phyloP scores from a whole-genome alignment of 2,888 invertebrate species.

The Isoperla grammatica region DNA sequence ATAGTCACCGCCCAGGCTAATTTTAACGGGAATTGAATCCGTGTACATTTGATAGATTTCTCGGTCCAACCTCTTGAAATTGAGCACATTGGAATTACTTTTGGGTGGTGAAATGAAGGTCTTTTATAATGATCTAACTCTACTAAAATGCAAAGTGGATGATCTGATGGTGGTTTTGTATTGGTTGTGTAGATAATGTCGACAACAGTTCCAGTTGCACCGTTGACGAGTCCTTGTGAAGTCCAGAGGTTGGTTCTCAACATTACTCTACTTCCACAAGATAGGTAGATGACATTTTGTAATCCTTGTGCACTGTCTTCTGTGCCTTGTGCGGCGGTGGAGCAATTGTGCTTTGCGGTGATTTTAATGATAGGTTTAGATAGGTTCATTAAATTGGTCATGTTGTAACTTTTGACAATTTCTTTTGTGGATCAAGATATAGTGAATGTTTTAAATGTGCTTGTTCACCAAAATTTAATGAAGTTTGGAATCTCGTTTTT shows the following conservation, averaged over 20 bases:
- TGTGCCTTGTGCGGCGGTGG: neutral
- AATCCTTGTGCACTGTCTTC: neutral
- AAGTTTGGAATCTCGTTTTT: no score
- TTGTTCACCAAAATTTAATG: no score
- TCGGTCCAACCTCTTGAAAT: no score
- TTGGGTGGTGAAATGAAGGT: neutral
- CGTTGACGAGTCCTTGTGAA: neutral
- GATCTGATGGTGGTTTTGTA: neutral
- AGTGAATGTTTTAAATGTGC: no score
- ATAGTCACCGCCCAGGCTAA: neutral
- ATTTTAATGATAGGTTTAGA: neutral
- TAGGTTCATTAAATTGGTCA: neutral
- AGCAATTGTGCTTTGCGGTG: neutral
- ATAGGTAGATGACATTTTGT: neutral
- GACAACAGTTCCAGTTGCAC: no score
- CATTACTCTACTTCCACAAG: neutral
- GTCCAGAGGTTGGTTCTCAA: slow-evolving; percentile 2
- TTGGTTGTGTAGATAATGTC: neutral
- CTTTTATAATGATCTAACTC: neutral
- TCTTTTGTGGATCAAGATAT: no score
- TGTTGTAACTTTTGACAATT: neutral
- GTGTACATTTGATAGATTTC: neutral
- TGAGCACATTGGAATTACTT: no score
- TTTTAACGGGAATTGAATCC: neutral
- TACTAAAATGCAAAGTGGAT: neutral